Percentiles rank a stretch among this genome's conserved stretches.
Conservation (phyloP, 2,888 invertebrate genomes). For the Drosophila mettleri region DNA sequence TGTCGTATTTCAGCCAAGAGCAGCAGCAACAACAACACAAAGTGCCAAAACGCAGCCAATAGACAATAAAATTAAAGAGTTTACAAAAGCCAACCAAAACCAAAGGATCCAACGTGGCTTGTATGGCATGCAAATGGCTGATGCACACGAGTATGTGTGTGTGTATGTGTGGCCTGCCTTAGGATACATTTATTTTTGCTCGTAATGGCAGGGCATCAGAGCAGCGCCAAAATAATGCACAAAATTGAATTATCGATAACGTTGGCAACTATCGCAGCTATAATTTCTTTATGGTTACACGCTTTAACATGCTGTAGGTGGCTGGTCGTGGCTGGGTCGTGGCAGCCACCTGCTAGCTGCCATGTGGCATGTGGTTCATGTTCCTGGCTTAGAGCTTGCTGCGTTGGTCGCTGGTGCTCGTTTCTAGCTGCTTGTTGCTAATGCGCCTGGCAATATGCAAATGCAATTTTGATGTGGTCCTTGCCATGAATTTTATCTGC, state of each 20-base stretch:
- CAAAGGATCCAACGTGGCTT: conserved; percentile 47
- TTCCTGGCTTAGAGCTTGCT: conserved; percentile 14
- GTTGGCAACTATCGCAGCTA: conserved; percentile 67
- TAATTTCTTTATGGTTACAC: conserved; percentile 79
- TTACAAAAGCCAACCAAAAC: conserved; percentile 52
- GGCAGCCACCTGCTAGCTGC: conserved; percentile 12
- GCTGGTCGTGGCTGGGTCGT: neutral
- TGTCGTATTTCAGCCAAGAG: conserved; percentile 45
- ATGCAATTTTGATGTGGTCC: conserved; percentile 62
- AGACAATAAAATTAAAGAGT: conserved; percentile 77
- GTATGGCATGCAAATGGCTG: conserved; percentile 49
- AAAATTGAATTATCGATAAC: conserved; percentile 81
- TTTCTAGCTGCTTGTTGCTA: conserved; percentile 26
- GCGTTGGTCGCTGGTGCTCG: neutral
- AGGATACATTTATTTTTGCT: conserved; percentile 78
- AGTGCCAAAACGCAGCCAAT: conserved; percentile 57
- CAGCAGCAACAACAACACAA: conserved; percentile 32
- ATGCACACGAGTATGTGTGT: conserved; percentile 8
- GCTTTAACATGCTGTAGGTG: conserved; percentile 14
- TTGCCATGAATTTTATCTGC: conserved; percentile 22
- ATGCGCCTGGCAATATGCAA: conserved; percentile 65
- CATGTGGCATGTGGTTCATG: conserved; percentile 32
- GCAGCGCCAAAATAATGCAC: conserved; percentile 78
- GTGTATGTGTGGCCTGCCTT: conserved; percentile 44
- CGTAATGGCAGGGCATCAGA: conserved; percentile 73